phyloP scores from a whole-genome alignment of 2,797 vertebrate species.

The Tachyglossus aculeatus region DNA sequence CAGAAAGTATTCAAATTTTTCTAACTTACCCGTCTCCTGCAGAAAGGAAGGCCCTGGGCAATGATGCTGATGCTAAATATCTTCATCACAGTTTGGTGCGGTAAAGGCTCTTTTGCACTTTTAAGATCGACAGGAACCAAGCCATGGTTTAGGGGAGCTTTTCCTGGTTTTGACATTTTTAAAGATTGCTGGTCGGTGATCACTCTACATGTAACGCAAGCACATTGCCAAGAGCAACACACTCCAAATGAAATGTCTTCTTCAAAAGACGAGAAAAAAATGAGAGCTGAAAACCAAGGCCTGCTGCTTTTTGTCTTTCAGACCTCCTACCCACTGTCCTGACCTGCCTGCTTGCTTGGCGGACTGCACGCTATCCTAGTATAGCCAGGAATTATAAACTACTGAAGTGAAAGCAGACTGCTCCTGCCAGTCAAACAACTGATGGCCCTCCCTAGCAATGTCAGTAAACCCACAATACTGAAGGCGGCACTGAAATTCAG shows the following conservation, averaged over 20 bases:
- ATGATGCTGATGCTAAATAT: conserved; percentile 99
- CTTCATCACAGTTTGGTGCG: conserved; percentile 93
- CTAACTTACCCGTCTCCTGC: conserved; percentile 93
- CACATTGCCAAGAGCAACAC: conserved; percentile 63
- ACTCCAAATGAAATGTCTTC: conserved; percentile 31
- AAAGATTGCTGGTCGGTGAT: conserved; percentile 60
- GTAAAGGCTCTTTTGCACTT: conserved; percentile 82
- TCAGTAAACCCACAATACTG: conserved; percentile 51
- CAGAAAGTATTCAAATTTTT: conserved; percentile 32
- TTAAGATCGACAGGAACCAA: conserved; percentile 83
- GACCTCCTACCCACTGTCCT: conserved; percentile 73
- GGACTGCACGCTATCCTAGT: conserved; percentile 84
- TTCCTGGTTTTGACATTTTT: conserved; percentile 89
- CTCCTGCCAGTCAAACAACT: conserved; percentile 87
- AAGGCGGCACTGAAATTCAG: conserved; percentile 37
- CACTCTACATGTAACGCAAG: conserved; percentile 61
- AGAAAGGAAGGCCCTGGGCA: conserved; percentile 94
- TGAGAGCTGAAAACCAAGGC: conserved; percentile 52
- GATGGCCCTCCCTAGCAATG: conserved; percentile 76
- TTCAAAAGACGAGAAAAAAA: conserved; percentile 6
- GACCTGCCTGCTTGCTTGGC: conserved; percentile 75
- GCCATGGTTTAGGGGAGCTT: conserved; percentile 80
- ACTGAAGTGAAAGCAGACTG: conserved; percentile 86
- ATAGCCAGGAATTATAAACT: conserved; percentile 89
- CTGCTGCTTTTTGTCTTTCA: conserved; percentile 73